Evolutionary conservation across 2,113 vertebrate genomes (phyloP), one percentile per base, ranked within the genome.

Genomic region (Tetrax tetrax): DNA sequence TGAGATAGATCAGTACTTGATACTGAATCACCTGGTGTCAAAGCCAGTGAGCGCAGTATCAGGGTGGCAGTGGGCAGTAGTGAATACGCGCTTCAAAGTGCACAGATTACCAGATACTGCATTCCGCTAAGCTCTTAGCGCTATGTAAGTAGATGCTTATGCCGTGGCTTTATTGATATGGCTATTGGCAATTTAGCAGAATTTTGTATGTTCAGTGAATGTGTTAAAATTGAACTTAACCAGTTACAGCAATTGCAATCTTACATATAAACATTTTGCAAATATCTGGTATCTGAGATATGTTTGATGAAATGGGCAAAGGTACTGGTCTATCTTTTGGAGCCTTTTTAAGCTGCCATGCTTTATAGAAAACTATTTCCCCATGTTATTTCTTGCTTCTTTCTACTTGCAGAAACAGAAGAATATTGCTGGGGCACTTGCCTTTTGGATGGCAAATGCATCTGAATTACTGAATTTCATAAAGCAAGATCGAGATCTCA

Each of bases 391-490:
- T 65, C 64, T 87, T 95, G 14, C 74, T 53, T 96, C 83, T 95
- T 96, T 96, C 60, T 96, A 9, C 97, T 95, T 98, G 71, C 98
- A 99, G 99, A 99, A 99, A 91, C 99, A 99, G 98, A 99, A 99
- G 98, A 99, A 99, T 96, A 99, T 99, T 13, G 99, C 99, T 6
- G 99, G 99, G 29, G 99, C 99, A 8, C 99, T 99, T 97, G 99
- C 99, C 60, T 99, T 99, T 97, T 99, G 99, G 99, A 99, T 99
- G 99, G 99, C 99, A 94, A 99, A 99, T 60, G 99, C 99, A 24
- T 99, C 99, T 3, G 99, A 99, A 90, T 98, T 99, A 60, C 98
- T 99, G 92, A 99, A 99, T 98, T 99, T 99, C 95, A 97, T 99
- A 96, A 99, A 99, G 93, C 99, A 99, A 98, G 99, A 99, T 97